These are phyloP conservation scores for Habrosyne pyritoides DNA, from an alignment of 2,888 invertebrate genomes.

Conservation along the genomic window DNA sequence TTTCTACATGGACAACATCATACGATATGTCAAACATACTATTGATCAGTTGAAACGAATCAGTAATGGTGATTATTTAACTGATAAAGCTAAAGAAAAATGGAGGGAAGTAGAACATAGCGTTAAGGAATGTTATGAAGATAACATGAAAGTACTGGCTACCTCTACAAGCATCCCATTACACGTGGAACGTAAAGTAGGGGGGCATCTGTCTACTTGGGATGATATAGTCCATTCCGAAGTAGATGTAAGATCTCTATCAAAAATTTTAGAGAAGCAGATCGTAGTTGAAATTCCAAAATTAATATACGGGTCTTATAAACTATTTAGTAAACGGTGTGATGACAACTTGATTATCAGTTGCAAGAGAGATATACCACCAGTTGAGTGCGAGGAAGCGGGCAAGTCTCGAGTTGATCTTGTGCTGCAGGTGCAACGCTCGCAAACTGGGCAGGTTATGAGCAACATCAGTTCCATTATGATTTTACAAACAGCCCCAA, in stretches of 20 bases:
- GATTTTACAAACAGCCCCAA: conserved; percentile 50
- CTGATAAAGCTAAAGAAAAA: conserved; percentile 69
- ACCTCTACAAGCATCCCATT: conserved; percentile 63
- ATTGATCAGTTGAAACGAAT: conserved; percentile 77
- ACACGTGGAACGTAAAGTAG: conserved; percentile 52
- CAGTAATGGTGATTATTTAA: conserved; percentile 75
- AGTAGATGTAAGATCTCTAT: conserved; percentile 66
- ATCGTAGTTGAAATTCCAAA: conserved; percentile 69
- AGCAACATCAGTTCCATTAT: conserved; percentile 65
- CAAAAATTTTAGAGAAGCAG: conserved; percentile 69
- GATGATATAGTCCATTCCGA: conserved; percentile 69
- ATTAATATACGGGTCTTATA: conserved; percentile 59
- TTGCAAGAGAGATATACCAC: conserved; percentile 47
- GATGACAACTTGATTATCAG: conserved; percentile 61
- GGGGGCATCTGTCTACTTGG: conserved; percentile 47
- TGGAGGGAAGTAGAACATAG: conserved; percentile 58
- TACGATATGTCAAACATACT: conserved; percentile 66
- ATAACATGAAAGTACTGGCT: conserved; percentile 51
- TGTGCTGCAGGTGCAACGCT: conserved; percentile 57
- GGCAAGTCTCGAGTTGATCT: conserved; percentile 57
- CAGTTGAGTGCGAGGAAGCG: conserved; percentile 16
- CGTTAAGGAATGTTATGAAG: conserved; percentile 23
- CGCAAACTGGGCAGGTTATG: conserved; percentile 54
- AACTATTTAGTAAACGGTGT: conserved; percentile 54
- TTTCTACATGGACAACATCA: conserved; percentile 75